Percentiles rank a stretch among this genome's conserved stretches.
Evolutionary conservation across 2,113 vertebrate species (phyloP).

Genomic region (Carettochelys insculpta): DNA sequence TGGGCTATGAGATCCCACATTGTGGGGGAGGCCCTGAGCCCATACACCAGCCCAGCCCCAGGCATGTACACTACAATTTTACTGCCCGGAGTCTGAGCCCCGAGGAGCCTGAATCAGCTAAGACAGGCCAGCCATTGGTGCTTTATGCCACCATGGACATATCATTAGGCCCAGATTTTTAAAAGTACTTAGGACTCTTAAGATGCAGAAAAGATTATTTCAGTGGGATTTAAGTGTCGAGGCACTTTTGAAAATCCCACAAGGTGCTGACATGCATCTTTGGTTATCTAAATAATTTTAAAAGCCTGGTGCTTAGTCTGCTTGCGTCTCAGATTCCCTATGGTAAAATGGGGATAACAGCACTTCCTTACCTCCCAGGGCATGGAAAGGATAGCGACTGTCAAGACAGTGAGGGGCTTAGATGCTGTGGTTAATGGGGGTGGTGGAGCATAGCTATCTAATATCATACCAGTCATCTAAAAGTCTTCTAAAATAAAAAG

Average conservation of each 20-base stretch:
- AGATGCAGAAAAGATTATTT: slow-evolving; percentile 21
- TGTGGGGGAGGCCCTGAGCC: no score
- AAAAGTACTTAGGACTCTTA: slow-evolving; percentile 35
- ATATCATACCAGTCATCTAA: background rate
- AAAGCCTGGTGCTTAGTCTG: background rate
- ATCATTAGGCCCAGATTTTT: background rate
- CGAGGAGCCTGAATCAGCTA: background rate
- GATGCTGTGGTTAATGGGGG: background rate
- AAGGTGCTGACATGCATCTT: background rate
- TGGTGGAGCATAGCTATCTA: background rate
- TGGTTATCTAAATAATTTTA: background rate
- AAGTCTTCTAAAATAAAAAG: slow-evolving; percentile 36
- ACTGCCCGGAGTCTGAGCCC: background rate
- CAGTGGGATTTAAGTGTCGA: background rate
- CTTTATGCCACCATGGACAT: background rate
- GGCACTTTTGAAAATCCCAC: background rate
- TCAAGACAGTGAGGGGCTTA: background rate
- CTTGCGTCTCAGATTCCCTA: background rate
- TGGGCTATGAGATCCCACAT: no score
- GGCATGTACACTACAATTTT: background rate
- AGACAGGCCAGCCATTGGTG: background rate
- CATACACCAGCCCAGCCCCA: background rate
- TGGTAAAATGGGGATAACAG: background rate
- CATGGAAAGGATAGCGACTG: background rate
- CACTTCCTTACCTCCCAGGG: background rate